phyloP scores from a whole-genome alignment of 2,888 invertebrate genomes.

The Yponomeuta plumbellus region DNA sequence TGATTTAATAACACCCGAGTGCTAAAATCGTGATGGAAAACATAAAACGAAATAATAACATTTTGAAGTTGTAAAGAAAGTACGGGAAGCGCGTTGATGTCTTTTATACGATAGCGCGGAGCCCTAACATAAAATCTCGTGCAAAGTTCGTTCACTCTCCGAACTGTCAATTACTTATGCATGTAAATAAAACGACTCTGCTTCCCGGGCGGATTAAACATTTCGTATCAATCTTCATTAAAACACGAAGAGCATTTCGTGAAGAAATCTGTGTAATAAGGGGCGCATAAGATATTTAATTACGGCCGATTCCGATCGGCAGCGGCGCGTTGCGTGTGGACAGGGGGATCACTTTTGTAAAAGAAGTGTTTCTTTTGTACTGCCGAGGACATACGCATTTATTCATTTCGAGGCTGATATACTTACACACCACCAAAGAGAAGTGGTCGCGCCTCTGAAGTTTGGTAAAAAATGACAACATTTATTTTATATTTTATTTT shows the following conservation, averaged over 20 bases:
- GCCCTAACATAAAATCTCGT: slow-evolving; percentile 22
- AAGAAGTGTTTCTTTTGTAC: slow-evolving; percentile 37
- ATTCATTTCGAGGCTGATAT: background rate
- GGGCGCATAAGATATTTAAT: slow-evolving; percentile 69
- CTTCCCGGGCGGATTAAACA: slow-evolving; percentile 43
- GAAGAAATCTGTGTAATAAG: slow-evolving; percentile 70
- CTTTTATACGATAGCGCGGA: slow-evolving; percentile 18
- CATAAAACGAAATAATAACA: background rate
- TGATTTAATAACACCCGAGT: background rate
- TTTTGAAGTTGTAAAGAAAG: background rate
- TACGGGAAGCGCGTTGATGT: slow-evolving; percentile 20
- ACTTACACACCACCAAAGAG: background rate
- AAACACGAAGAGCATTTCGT: slow-evolving; percentile 41
- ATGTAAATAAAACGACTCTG: slow-evolving; percentile 36
- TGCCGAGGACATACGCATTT: slow-evolving; percentile 18
- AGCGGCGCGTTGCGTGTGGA: slow-evolving; percentile 57
- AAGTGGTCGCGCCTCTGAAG: background rate
- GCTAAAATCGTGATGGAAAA: background rate
- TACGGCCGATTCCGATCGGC: slow-evolving; percentile 64
- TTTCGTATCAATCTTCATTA: slow-evolving; percentile 69
- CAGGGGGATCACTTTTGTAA: slow-evolving; percentile 47
- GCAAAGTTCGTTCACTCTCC: slow-evolving; percentile 36
- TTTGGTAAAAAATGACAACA: background rate
- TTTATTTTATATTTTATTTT: no score
- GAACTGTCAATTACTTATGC: slow-evolving; percentile 37